A percentile compares a stretch with the other conserved stretches of the same genome.
Conservation (phyloP, 2,797 vertebrate species). For the Thamnophis elegans region DNA sequence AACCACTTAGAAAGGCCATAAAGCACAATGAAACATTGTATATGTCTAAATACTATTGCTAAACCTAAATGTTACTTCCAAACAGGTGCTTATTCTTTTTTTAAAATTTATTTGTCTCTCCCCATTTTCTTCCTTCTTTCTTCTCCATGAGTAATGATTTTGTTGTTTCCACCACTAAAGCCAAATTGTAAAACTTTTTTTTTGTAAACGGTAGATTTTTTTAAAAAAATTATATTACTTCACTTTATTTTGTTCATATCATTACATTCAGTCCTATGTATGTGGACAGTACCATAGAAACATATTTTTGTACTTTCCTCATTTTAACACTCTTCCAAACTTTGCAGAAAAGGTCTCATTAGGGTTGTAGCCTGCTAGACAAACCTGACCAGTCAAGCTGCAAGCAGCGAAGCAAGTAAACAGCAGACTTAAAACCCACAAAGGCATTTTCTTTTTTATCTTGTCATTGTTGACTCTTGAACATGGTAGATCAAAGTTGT, state of each 20-base stretch:
- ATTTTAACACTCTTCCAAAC: background rate
- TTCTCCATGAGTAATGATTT: background rate
- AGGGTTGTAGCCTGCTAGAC: conserved; percentile 10
- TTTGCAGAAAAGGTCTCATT: conserved; percentile 17
- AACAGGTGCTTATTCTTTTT: background rate
- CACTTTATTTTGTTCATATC: background rate
- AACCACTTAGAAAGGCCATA: background rate
- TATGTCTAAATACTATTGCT: background rate
- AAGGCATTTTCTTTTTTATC: background rate
- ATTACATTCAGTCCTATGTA: background rate
- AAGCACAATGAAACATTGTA: background rate
- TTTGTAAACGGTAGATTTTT: background rate
- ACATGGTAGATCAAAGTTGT: conserved; percentile 25
- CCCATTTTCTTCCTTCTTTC: background rate
- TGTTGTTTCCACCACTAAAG: background rate
- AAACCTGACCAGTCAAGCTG: conserved; percentile 1
- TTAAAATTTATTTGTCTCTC: background rate
- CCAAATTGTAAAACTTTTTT: background rate
- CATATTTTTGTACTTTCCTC: background rate
- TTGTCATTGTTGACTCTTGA: background rate
- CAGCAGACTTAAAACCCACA: conserved; percentile 23
- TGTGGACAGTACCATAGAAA: background rate
- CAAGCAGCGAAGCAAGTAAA: conserved; percentile 22
- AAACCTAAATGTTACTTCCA: too few species aligned
- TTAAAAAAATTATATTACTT: background rate